Evolutionary conservation across 2,888 invertebrate species (phyloP).

Genomic region (Malthinus seriepunctatus): DNA sequence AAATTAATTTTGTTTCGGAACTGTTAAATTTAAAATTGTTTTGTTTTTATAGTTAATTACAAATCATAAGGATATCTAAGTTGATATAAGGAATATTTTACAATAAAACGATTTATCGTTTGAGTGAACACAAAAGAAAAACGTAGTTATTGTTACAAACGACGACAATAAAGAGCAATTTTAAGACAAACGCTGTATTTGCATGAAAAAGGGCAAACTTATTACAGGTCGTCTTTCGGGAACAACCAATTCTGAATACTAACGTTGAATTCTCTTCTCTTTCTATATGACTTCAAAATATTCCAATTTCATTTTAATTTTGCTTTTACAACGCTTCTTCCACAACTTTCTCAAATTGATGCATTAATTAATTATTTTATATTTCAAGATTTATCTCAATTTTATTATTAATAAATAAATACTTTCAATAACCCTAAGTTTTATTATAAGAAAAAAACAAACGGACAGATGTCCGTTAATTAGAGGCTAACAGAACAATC

Average conservation of each 20-base stretch:
- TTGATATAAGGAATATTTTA: constrained; percentile 5
- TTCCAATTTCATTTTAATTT: constrained; percentile 21
- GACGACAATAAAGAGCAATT: constrained; percentile 21
- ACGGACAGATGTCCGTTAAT: too few species aligned
- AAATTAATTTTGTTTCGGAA: too few species aligned
- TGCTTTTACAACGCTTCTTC: constrained; percentile 13
- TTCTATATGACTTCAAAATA: constrained; percentile 17
- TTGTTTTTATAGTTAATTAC: too few species aligned
- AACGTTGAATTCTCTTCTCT: constrained; percentile 15
- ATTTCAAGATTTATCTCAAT: not conserved
- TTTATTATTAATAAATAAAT: not conserved
- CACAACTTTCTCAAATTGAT: constrained; percentile 1
- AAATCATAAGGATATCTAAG: too few species aligned
- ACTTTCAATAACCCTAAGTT: not conserved
- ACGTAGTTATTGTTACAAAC: constrained; percentile 20
- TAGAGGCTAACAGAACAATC: too few species aligned
- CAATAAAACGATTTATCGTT: constrained; percentile 20
- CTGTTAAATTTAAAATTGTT: too few species aligned
- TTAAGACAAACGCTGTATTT: constrained; percentile 19
- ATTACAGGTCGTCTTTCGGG: constrained; percentile 21
- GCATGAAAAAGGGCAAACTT: constrained; percentile 19
- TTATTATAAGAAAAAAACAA: too few species aligned
- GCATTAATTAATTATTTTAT: not conserved
- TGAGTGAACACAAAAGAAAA: constrained; percentile 17
- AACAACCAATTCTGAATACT: constrained; percentile 20